A percentile compares a stretch with the other conserved stretches of the same genome.
Conservation (phyloP, 2,888 invertebrate genomes). For the Calameuta filiformis region DNA sequence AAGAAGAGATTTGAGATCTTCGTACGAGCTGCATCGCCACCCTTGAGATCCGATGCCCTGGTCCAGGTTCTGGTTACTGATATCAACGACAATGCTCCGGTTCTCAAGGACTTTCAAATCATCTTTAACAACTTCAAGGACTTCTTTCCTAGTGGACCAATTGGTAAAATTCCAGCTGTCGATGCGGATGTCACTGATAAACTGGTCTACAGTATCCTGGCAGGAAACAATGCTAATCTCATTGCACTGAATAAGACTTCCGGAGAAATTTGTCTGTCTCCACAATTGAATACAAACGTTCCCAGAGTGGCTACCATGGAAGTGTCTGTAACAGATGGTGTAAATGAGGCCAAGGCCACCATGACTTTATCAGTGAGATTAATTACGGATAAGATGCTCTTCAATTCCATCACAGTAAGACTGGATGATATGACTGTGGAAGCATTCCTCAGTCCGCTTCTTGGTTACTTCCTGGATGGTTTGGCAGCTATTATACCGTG, state of each 20-base stretch:
- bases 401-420: conserved; percentile 93
- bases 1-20: conserved; percentile 90
- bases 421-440: conserved; percentile 94
- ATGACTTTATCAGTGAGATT: conserved; percentile 91
- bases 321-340: conserved; percentile 92
- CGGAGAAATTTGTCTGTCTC: conserved; percentile 88
- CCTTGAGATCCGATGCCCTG: conserved; percentile 87
- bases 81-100: conserved; percentile 94
- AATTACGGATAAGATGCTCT: conserved; percentile 94
- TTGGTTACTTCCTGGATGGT: conserved; percentile 89
- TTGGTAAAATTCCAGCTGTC: conserved; percentile 91
- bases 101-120: conserved; percentile 90
- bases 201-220: conserved; percentile 83
- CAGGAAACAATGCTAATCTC: conserved; percentile 93
- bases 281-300: conserved; percentile 94
- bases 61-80: conserved; percentile 91
- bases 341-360: conserved; percentile 92
- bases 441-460: conserved; percentile 88
- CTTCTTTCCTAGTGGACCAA: conserved; percentile 91
- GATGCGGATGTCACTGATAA: conserved; percentile 96
- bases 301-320: conserved; percentile 94
- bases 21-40: conserved; percentile 91
- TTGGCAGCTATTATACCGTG: conserved; percentile 93
- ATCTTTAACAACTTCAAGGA: conserved; percentile 96
- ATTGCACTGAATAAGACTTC: conserved; percentile 84